Evolutionary conservation across 2,113 vertebrate genomes (phyloP), one percentile per base, ranked within the genome.

Genomic region (Fregetta grallaria): DNA sequence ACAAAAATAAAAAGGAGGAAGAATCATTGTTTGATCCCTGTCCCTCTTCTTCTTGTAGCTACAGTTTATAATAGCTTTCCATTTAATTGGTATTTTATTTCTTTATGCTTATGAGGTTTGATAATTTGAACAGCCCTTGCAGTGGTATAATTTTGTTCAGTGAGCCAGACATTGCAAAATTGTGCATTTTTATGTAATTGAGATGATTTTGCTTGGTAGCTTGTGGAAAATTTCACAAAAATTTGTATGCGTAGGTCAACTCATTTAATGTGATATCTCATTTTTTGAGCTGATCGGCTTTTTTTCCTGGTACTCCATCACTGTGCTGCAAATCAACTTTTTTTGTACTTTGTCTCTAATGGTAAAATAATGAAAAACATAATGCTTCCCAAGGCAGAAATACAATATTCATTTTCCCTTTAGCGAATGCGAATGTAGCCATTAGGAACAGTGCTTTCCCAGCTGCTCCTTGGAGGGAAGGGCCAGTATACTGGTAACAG

Each of bases 61-160:
- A 96, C 81, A 94, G 72, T 94, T 96, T 79, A 89, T 76, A 94
- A 85, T 74, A 80, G 29, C 59, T 89, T 96, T 95, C n/a, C 73
- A 62, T 92, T 94, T 95, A 94, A 92, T 77, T 83, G 62, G 30
- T 68, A 80, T 96, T 97, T 96, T 90, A 94, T 95, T 97, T 94
- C 4, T 29, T 94, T 95, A 95, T 88, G 59, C 76, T 91, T 87
- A 80, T n/a, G 61, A 90, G 76, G 25, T 95, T 93, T 94, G 71
- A 93, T 94, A 71, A 96, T 90, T 96, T 90, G 59, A 95, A 59
- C 63, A 87, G 38, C 26, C 68, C 20, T 95, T 92, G 78, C 42
- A 83, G 38, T 78, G 45, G 32, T 90, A 88, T 91, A 4, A 93
- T 91, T 93, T 94, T 95, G 70, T 93, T 95, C 71, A 94, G 66